phyloP scores from a whole-genome alignment of 2,888 invertebrate genomes.

The Cerceris rybyensis region DNA sequence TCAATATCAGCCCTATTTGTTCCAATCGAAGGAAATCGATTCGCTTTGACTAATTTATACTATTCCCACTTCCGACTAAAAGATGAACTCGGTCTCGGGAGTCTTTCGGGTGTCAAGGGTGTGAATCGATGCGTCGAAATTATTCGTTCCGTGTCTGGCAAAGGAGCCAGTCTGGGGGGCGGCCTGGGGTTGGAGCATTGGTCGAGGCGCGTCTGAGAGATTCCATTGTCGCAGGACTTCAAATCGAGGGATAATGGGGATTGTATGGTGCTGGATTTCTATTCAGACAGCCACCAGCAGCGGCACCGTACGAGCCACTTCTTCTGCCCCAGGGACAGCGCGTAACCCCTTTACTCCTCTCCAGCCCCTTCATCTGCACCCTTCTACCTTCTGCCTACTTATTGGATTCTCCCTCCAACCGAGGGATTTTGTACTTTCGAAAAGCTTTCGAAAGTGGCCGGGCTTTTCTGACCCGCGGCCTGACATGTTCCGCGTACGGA shows the following conservation, averaged over 20 bases:
- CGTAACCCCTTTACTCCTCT: conserved; percentile 40
- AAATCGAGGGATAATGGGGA: conserved; percentile 79
- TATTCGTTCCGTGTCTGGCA: conserved; percentile 61
- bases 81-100: conserved; percentile 19
- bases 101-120: conserved; percentile 46
- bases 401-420: conserved; percentile 68
- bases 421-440: conserved; percentile 64
- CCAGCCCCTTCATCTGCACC: conserved; percentile 42
- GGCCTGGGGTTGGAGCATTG: conserved; percentile 37
- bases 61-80: conserved; percentile 5
- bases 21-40: conserved; percentile 1
- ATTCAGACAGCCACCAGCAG: conserved; percentile 71
- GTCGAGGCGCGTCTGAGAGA: conserved; percentile 65
- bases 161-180: conserved; percentile 55
- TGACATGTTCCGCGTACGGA: conserved; percentile 37
- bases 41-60: not conserved
- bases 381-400: conserved; percentile 54
- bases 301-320: conserved; percentile 69
- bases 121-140: conserved; percentile 59
- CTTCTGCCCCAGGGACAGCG: conserved; percentile 71
- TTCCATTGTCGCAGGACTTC: conserved; percentile 73
- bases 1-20: not conserved
- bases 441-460: conserved; percentile 58
- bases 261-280: conserved; percentile 78
- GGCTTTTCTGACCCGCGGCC: conserved; percentile 42